phyloP scores from a whole-genome alignment of 2,888 invertebrate species.

The Acanthosepion lycidas region DNA sequence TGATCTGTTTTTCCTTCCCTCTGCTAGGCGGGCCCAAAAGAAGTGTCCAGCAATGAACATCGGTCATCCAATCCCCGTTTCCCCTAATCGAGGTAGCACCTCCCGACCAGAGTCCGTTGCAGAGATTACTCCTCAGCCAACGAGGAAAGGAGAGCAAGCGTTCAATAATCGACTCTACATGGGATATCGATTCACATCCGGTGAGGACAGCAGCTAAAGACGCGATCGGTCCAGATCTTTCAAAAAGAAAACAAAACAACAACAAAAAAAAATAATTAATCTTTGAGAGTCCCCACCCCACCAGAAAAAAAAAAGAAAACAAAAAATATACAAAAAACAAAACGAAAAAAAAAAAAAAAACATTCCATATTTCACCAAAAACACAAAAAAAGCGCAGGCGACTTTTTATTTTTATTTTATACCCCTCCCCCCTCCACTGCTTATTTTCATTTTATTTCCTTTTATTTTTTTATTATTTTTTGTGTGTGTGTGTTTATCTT shows the following conservation, averaged over 20 bases:
- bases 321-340: too few species aligned
- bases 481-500: background rate
- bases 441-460: background rate
- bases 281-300: background rate
- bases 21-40: conserved; percentile 41
- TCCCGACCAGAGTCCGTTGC: conserved; percentile 15
- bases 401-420: background rate
- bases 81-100: background rate
- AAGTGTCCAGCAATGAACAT: conserved; percentile 35
- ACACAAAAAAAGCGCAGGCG: background rate
- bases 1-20: background rate
- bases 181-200: conserved; percentile 40
- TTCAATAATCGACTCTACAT: conserved; percentile 41
- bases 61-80: conserved; percentile 24
- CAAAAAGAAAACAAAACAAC: too few species aligned
- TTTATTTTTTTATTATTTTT: too few species aligned
- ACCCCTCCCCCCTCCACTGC: background rate
- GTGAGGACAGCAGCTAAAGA: conserved; percentile 43
- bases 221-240: background rate
- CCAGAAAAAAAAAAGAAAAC: too few species aligned
- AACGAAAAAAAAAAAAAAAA: background rate
- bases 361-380: background rate
- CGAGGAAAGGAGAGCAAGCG: conserved; percentile 15
- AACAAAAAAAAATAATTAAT: background rate
- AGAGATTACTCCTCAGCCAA: conserved; percentile 23